A percentile compares a stretch with the other conserved stretches of the same genome.
Evolutionary conservation across 2,797 vertebrate genomes (phyloP).

Genomic region (Emydoidea blandingii): DNA sequence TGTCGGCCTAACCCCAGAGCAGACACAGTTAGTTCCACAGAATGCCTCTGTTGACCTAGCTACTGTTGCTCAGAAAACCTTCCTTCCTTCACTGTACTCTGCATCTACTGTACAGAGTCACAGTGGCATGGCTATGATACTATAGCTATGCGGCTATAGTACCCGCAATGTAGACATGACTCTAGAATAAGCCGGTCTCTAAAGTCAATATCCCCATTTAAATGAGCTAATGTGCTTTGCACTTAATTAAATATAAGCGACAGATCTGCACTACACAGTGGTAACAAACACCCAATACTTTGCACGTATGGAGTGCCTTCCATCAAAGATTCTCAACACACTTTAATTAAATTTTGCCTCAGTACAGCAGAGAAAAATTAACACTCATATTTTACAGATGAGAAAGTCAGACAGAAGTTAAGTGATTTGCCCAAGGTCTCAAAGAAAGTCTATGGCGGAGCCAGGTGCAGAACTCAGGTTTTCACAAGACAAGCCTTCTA

Average conservation of each 20-base stretch:
- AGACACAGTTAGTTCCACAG: not conserved
- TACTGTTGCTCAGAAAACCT: not conserved
- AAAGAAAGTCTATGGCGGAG: not conserved
- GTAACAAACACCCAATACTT: not conserved
- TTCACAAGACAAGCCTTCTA: not conserved
- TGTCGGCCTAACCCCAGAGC: not conserved
- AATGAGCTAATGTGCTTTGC: not conserved
- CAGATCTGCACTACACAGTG: not conserved
- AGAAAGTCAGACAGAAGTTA: not conserved
- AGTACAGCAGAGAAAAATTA: not conserved
- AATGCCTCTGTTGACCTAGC: not conserved
- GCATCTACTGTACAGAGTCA: not conserved
- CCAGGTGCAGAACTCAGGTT: conserved; percentile 3
- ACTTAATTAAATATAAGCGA: not conserved
- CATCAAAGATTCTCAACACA: not conserved
- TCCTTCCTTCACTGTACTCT: not conserved
- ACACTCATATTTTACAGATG: not conserved
- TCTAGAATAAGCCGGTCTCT: not conserved
- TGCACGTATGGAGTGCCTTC: conserved; percentile 3
- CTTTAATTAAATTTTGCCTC: not conserved
- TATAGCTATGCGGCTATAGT: not conserved
- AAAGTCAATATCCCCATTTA: not conserved
- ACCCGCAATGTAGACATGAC: not conserved
- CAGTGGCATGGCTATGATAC: not conserved
- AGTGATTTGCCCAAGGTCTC: not conserved